Base-by-base conservation (phyloP, 2,888 invertebrate species). In the Priocnemis perturbator region DNA sequence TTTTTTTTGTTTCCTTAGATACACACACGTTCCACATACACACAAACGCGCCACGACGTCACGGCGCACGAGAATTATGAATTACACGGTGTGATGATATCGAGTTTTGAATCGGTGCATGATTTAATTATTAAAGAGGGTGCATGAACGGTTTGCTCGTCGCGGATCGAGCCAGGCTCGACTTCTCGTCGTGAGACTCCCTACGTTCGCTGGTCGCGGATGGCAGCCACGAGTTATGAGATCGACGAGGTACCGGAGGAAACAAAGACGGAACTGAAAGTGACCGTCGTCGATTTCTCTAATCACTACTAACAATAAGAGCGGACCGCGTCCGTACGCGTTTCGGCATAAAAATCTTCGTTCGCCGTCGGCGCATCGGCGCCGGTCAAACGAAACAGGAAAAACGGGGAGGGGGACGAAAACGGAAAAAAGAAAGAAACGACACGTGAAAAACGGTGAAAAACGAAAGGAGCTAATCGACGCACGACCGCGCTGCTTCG, bases 111-210 rank as follows among this genome's bases (percentile, higher is more conserved):
- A 85, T 85, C 81, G 80, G 88, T 88, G 88, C 88, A 85, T 85
- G 85, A 86, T 85, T 85, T 85, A 86, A 88, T 87, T 85, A 84
- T 85, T 86, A 83, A 86, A 86, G 83, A 87, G 81, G 85, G 87
- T 87, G 86, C 83, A 82, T 78, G 83, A 85, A 80, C 73, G 71
- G 78, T 78, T 81, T 69, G 77, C 69, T 70, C 74, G 76, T 70
- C 74, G 71, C 67, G 74, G 67, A 73, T 70, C 55, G 23, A 73
- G 77, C 77, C 69, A 74, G 74, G 67, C 52, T 17, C 48, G 26
- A 56, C 56, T 11, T 11, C 7, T 37, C 26, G 2, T 37, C 37
- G 37, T 11, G 37, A 55, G 23, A 55, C 19, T 3, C 17, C 23
- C 21, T 17, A n/a, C 14, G 37, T n/a, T 56, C 56, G 20, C 26